phyloP scores from a whole-genome alignment of 2,888 invertebrate genomes.

The Bombyx huttoni region DNA sequence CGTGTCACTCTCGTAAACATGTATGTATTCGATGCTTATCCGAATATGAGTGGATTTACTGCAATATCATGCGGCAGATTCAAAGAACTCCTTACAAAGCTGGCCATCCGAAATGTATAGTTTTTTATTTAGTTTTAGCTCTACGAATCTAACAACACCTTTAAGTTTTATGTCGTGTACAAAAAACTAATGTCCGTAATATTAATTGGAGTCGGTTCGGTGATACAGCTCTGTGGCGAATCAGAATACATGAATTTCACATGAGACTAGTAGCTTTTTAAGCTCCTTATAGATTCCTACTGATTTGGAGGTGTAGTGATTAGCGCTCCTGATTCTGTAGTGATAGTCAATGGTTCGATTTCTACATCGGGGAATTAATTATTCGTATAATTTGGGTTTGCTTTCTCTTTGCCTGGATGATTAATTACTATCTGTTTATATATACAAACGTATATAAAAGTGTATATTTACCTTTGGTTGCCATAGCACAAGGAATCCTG shows the following conservation, averaged over 20 bases:
- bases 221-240: neutral
- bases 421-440: too few relatives aligned
- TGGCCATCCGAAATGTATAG: neutral
- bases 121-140: neutral
- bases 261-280: too few relatives aligned
- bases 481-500: too few relatives aligned
- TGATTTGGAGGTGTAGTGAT: too few relatives aligned
- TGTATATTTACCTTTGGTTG: too few relatives aligned
- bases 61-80: neutral
- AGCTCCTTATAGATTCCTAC: too few relatives aligned
- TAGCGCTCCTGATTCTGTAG: too few relatives aligned
- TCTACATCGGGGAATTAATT: too few relatives aligned
- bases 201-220: neutral
- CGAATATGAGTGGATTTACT: slow-evolving; percentile 10
- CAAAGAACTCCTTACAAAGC: neutral
- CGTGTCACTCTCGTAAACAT: slow-evolving; percentile 15
- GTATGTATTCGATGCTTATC: slow-evolving; percentile 20
- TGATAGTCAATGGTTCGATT: too few relatives aligned
- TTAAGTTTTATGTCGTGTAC: neutral
- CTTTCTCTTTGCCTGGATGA: too few relatives aligned
- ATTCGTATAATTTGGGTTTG: too few relatives aligned
- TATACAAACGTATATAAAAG: too few relatives aligned
- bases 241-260: neutral
- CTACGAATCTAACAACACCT: neutral
- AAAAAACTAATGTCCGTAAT: neutral